Percentiles rank a stretch among this genome's conserved stretches.
phyloP scores from a whole-genome alignment of 1,140 invertebrate genomes.

The Scaptomyza montana region DNA sequence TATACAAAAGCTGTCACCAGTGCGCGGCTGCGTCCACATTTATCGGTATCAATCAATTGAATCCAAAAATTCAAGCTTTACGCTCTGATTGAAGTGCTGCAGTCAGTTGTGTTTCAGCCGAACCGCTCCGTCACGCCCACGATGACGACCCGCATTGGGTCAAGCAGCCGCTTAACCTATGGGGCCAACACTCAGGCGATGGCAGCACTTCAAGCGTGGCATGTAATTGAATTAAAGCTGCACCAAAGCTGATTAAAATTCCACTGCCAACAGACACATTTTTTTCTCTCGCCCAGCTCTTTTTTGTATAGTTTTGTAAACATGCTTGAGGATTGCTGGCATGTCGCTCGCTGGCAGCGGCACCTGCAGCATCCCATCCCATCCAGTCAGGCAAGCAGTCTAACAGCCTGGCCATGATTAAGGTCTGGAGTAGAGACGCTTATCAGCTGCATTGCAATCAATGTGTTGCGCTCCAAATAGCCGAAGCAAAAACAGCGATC shows the following conservation, averaged over 20 bases:
- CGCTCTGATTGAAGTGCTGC: slow-evolving; percentile 59
- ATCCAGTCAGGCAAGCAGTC: not conserved
- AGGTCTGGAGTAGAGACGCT: slow-evolving; percentile 38
- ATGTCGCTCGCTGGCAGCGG: slow-evolving; percentile 63
- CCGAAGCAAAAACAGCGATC: slow-evolving; percentile 29
- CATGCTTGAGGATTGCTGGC: slow-evolving; percentile 45
- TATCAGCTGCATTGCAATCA: slow-evolving; percentile 74
- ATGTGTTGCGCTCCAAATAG: slow-evolving; percentile 67
- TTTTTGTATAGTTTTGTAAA: slow-evolving; percentile 31
- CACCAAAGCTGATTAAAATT: slow-evolving; percentile 75
- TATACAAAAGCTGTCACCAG: slow-evolving; percentile 78
- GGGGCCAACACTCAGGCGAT: slow-evolving; percentile 13
- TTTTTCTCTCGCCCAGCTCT: not conserved
- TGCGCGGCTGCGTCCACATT: slow-evolving; percentile 49
- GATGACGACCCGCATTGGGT: slow-evolving; percentile 39
- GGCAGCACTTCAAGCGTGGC: slow-evolving; percentile 61
- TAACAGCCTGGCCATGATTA: slow-evolving; percentile 43
- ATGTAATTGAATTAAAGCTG: slow-evolving; percentile 77
- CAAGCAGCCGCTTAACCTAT: slow-evolving; percentile 38
- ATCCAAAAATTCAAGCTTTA: slow-evolving; percentile 38
- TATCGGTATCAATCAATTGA: slow-evolving; percentile 72
- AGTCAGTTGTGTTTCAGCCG: too few species aligned
- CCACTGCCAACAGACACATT: slow-evolving; percentile 37
- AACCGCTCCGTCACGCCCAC: slow-evolving; percentile 44
- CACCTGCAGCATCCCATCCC: slow-evolving; percentile 53